Evolutionary conservation across 2,113 vertebrate genomes (phyloP), one percentile per base, ranked within the genome.

Genomic region (Diglossa brunneiventris): DNA sequence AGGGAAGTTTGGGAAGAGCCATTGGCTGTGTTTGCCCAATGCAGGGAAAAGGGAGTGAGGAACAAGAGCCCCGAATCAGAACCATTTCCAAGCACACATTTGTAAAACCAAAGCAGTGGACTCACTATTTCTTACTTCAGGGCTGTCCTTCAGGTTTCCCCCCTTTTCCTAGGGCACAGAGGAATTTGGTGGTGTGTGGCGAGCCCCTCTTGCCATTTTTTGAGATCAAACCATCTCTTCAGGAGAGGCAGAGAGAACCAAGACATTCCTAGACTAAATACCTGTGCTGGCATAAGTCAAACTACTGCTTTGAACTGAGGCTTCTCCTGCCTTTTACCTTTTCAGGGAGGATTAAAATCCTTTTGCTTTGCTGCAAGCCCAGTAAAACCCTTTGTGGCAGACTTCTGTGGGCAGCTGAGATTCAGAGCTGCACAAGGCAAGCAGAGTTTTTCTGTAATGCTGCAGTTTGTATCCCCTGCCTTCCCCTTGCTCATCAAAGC

Each of bases 311-410:
- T 83, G 85, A 90, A 39, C 76, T 55, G 26, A 58, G 59, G 50
- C 49, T 93, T 80, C 64, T 90, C 63, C 78, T 58, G n/a, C 63
- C 7, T 85, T 87, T 69, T 55, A 20, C 68, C 64, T 69, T 74
- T 66, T 23, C 64, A 30, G 62, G 74, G 67, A 88, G 90, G 42
- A 77, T 26, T 83, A 78, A 94, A 83, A 85, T 77, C 30, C 22
- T 85, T 94, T 30, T 19, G 30, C 72, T 94, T 61, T 88, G 92
- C 85, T 86, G 92, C 74, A 86, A 94, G 87, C 72, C n/a, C 88
- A 55, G 78, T 13, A 35, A 92, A 95, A 37, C 24, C 67, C 55
- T 92, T 89, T 62, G 81, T 87, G 78, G 74, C 74, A 46, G 67
- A 22, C 23, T 64, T 92, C 83, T 66, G 81, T 30, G 68, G 82